These are phyloP conservation scores for Eupithecia subumbrata DNA, from an alignment of 2,888 invertebrate genomes.

Conservation along the genomic window DNA sequence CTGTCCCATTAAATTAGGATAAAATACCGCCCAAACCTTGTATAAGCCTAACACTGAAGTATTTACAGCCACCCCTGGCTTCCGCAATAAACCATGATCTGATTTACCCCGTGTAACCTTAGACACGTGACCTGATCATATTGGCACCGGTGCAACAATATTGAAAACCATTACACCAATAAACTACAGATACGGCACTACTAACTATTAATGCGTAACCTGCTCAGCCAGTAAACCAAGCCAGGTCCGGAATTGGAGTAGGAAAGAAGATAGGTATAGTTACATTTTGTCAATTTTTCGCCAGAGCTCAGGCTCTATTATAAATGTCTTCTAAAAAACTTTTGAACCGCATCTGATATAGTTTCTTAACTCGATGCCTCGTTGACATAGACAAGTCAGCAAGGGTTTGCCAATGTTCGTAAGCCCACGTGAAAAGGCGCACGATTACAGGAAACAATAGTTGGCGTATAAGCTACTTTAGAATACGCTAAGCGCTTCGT, in stretches of 20 bases:
- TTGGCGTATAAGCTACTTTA: slow-evolving; percentile 44
- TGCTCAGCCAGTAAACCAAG: background rate
- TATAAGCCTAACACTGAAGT: slow-evolving; percentile 35
- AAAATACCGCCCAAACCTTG: slow-evolving; percentile 16
- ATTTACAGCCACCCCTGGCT: slow-evolving; percentile 42
- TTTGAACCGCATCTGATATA: slow-evolving; percentile 3
- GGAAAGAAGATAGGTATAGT: background rate
- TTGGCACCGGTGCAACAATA: slow-evolving; percentile 55
- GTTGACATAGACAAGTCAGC: slow-evolving; percentile 34
- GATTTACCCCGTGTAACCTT: slow-evolving; percentile 65
- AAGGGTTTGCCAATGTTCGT: slow-evolving; percentile 25
- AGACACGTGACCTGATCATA: slow-evolving; percentile 66
- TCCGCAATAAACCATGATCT: slow-evolving; percentile 58
- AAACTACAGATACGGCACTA: slow-evolving; percentile 8
- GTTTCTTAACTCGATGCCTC: slow-evolving; percentile 22
- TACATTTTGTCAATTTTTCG: background rate
- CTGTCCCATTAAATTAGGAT: slow-evolving; percentile 22
- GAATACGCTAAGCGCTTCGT: slow-evolving; percentile 45
- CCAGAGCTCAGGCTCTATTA: background rate
- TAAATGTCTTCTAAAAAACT: background rate
- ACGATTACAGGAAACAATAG: slow-evolving; percentile 40
- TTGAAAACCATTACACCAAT: slow-evolving; percentile 30
- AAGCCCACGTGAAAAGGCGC: slow-evolving; percentile 40
- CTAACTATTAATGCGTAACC: background rate
- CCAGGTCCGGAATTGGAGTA: background rate